Base-by-base conservation (phyloP, 2,888 invertebrate species). In the Coelogynopora nodosa region DNA sequence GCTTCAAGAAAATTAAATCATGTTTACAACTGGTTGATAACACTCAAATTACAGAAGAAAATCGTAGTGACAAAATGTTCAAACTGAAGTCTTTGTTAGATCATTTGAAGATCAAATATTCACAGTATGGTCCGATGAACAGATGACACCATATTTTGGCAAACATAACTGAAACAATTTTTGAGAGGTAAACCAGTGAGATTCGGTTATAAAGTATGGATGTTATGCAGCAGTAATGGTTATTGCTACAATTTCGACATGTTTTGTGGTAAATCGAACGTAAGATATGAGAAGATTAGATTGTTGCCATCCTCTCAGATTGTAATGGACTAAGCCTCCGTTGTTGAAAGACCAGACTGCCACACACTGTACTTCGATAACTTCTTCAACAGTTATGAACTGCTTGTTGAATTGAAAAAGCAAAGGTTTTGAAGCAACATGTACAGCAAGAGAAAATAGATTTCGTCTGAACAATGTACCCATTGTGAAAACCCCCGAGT, bases 151-250 rank as follows among this genome's bases (percentile, higher is more conserved):
- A 80, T 80, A 80, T n/a, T 80, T 10, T 80, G 80, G 80, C 2
- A 80, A 80, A 10, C 80, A 80, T n/a, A 80, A n/a, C 23, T 80
- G 80, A 80, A 80, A n/a, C 80, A 80, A n/a, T 80, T 80, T 80
- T 10, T 80, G 5, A 5, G n/a, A 80, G n/a, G n/a, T 26, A 80
- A 80, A n/a, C 29, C 80, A 10, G 80, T 80, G 2, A 5, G 80
- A 5, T 80, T 80, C 23, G 80, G 80, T 5, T 80, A 80, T n/a
- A 80, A 80, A 80, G 80, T 80, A n/a, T 80, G 80, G 80, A 80
- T 80, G 80, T n/a, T 80, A 80, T 80, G 80, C 23, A 80, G 80
- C 80, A 2, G n/a, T 27, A 29, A 80, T 27, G 80, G 80, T 26
- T 80, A 80, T n/a, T 80, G 80, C n/a, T 80, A 80, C 23, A 80